Conservation (phyloP, 2,888 invertebrate species). For the Horisme vitalbata region DNA sequence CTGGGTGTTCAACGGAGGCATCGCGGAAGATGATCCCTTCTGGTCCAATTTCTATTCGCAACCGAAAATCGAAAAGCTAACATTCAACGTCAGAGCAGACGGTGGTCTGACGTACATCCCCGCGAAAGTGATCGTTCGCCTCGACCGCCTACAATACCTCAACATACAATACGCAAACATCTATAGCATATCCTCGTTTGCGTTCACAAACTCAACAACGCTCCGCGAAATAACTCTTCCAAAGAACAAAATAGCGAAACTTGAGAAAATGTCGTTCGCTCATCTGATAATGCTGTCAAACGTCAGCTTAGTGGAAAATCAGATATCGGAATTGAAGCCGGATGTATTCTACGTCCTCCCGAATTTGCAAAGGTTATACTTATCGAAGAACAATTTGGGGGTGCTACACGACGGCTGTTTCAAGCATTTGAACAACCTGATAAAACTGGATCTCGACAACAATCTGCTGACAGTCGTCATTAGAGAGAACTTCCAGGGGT, state of each 20-base stretch:
- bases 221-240: conserved; percentile 87
- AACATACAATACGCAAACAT: conserved; percentile 89
- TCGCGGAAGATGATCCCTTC: conserved; percentile 87
- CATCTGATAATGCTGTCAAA: conserved; percentile 87
- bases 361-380: conserved; percentile 86
- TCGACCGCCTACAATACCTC: conserved; percentile 86
- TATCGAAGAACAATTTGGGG: conserved; percentile 93
- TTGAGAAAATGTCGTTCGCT: conserved; percentile 88
- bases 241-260: conserved; percentile 87
- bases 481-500: conserved; percentile 89
- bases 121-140: conserved; percentile 85
- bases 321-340: conserved; percentile 88
- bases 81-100: conserved; percentile 87
- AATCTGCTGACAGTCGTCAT: conserved; percentile 89
- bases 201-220: conserved; percentile 89
- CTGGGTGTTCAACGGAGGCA: conserved; percentile 87
- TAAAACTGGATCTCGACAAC: conserved; percentile 90
- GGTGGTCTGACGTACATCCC: conserved; percentile 88
- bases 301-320: conserved; percentile 89
- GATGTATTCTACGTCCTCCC: conserved; percentile 90
- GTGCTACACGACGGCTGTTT: conserved; percentile 94
- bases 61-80: conserved; percentile 86
- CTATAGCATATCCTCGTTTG: conserved; percentile 86
- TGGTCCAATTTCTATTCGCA: conserved; percentile 91
- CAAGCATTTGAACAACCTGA: conserved; percentile 87